Base-by-base conservation (phyloP, 64 coral and sea anemone genomes). In the Stichodactyla helianthus region DNA sequence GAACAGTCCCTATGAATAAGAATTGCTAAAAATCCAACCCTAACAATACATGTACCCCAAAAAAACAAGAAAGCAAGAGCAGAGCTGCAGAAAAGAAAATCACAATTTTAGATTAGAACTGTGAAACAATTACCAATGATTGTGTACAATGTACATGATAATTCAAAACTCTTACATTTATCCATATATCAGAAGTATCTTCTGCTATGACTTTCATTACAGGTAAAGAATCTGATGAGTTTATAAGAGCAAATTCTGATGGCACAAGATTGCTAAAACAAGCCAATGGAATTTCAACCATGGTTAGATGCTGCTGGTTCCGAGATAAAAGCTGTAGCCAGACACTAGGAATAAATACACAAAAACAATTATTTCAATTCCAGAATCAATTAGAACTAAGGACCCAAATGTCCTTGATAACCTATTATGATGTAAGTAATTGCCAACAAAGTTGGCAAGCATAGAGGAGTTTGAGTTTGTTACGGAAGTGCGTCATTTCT, bases 121-220 rank as follows among this genome's bases (percentile, higher is more conserved):
- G 35, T 44, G 35, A 44, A 44, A 44, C 35, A 44, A 44, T n/a
- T n/a, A n/a, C 35, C 35, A 44, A 44, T 44, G 4, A 44, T 3
- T 44, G 35, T 44, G 4, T 44, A 44, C 35, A 1, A 44, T 44
- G 35, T 2, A 44, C 35, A 31, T 31, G 28, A 31, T 31, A 44
- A 44, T 44, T 44, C 2, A 44, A 44, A 44, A 44, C 35, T 14
- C 95, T 92, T 80, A 95, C 97, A 93, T 99, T 99, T 60, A 99
- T 93, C 97, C 97, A 99, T 56, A 99, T 87, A 76, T 99, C 97
- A 71, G 88, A 88, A 9, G 93, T 95, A 18, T 99, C 97, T 58
- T 99, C 97, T 58, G 93, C 93, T 7, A 99, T 53, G 53, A 99
- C 93, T 25, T 92, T 86, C 57, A 99, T 95, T 82, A 94, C 89